Evolutionary conservation across 2,888 invertebrate genomes (phyloP), one percentile per base, ranked within the genome.

Genomic region (Microctonus brassicae): DNA sequence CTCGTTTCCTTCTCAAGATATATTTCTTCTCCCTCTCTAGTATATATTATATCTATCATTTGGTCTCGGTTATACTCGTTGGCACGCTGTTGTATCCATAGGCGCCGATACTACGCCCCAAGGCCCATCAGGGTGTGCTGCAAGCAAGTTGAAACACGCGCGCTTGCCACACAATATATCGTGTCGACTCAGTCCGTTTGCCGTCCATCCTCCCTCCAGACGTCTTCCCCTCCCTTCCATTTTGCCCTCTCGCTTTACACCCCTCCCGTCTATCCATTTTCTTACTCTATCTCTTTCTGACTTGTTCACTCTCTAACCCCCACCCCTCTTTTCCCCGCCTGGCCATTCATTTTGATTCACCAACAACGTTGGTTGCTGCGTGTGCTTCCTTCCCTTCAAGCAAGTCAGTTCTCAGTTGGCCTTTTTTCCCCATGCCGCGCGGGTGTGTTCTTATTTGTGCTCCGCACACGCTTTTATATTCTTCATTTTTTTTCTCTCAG

Each of bases 371-470:
- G 17, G 47, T 39, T 17, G 47, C 69, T 39, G 60, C 55, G 65
- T 79, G 78, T 80, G 78, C 78, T 81, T 78, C 73, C 76, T 75
- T 77, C 78, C 77, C 80, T 82, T 79, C 80, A 47, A 47, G 47
- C n/a, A n/a, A n/a, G n/a, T n/a, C n/a, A n/a, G n/a, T n/a, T n/a
- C n/a, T 47, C 47, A 78, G 79, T 77, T 77, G 72, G 78, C 73
- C 77, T 75, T 74, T 76, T 78, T 74, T 70, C 80, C 80, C 78
- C 78, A 77, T 77, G 73, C 73, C 74, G 73, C 72, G 75, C 70
- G 73, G 75, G 67, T 76, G 75, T 72, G 69, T 61, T 58, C 64
- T 67, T 70, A 73, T 70, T 75, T 69, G 70, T 66, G 39, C 26
- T 24, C 33, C 20, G 26, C 69, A 74, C 64, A 65, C 61, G 47